These are phyloP conservation scores for Ceyx cyanopectus DNA, from an alignment of 2,113 vertebrate genomes.

Conservation along the genomic window DNA sequence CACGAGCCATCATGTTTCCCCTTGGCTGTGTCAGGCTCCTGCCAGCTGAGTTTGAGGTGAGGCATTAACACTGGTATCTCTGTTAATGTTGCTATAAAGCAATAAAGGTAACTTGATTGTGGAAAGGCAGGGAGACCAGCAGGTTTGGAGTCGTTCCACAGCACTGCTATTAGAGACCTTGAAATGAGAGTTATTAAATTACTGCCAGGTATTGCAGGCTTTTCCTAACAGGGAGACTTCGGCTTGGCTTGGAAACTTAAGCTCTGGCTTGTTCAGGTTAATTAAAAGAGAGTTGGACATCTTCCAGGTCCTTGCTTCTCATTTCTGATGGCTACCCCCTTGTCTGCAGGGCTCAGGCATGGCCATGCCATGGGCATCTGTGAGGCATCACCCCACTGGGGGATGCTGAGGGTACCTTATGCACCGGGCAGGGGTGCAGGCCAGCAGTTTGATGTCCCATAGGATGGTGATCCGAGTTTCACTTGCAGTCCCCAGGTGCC, in stretches of 20 bases:
- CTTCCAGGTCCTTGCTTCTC: conserved; percentile 44
- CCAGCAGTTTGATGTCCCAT: background rate
- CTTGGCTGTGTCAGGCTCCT: background rate
- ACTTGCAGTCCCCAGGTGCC: fast-evolving
- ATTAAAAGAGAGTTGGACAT: conserved; percentile 69
- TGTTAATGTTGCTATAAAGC: conserved; percentile 61
- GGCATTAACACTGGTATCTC: conserved; percentile 60
- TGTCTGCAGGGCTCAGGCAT: background rate
- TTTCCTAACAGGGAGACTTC: conserved; percentile 60
- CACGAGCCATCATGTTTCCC: fast-evolving
- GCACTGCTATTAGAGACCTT: conserved; percentile 33
- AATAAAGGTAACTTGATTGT: conserved; percentile 58
- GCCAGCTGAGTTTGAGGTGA: conserved; percentile 29
- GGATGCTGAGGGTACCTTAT: background rate
- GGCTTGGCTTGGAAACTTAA: conserved; percentile 59
- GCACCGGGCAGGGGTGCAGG: background rate
- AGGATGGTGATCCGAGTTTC: background rate
- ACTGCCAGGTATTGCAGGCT: conserved; percentile 67
- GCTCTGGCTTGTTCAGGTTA: conserved; percentile 64
- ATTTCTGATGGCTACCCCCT: background rate
- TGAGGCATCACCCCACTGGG: fast-evolving
- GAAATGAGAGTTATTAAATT: conserved; percentile 60
- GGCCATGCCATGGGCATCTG: fast-evolving
- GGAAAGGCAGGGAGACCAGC: conserved; percentile 35
- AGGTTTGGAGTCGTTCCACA: conserved; percentile 53